Conservation (phyloP, 2,888 invertebrate genomes). For the Apamea epomidion region DNA sequence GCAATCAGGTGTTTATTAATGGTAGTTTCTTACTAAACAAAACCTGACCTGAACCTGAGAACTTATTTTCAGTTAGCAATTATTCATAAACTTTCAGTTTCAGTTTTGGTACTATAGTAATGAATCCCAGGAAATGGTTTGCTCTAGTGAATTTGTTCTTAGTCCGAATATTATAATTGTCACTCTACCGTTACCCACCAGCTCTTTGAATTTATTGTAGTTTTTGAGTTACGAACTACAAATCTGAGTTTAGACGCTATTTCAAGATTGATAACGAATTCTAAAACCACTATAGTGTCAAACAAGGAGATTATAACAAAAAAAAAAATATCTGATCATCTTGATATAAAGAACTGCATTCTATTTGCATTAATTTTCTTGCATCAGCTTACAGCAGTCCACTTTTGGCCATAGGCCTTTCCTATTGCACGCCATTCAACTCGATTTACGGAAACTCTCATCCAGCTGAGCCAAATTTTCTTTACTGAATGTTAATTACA, state of each 20-base stretch:
- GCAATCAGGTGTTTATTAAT: background rate
- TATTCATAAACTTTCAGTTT: background rate
- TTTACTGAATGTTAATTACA: too few relatives aligned
- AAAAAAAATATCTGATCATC: too few relatives aligned
- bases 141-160: background rate
- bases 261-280: background rate
- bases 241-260: background rate
- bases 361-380: too few relatives aligned
- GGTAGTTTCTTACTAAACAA: background rate
- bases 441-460: too few relatives aligned
- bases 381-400: too few relatives aligned
- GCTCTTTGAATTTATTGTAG: slow-evolving; percentile 11
- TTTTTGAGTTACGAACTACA: slow-evolving; percentile 5
- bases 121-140: slow-evolving; percentile 19
- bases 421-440: too few relatives aligned
- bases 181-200: background rate
- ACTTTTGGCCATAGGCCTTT: too few relatives aligned
- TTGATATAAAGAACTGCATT: too few relatives aligned
- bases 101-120: slow-evolving; percentile 7
- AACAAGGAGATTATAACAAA: too few relatives aligned
- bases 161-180: slow-evolving; percentile 14
- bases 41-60: too few relatives aligned
- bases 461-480: too few relatives aligned
- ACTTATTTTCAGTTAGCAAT: background rate
- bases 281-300: too few relatives aligned